These are phyloP conservation scores for Cryptocephalus primarius DNA, from an alignment of 2,888 invertebrate species.

Conservation along the genomic window DNA sequence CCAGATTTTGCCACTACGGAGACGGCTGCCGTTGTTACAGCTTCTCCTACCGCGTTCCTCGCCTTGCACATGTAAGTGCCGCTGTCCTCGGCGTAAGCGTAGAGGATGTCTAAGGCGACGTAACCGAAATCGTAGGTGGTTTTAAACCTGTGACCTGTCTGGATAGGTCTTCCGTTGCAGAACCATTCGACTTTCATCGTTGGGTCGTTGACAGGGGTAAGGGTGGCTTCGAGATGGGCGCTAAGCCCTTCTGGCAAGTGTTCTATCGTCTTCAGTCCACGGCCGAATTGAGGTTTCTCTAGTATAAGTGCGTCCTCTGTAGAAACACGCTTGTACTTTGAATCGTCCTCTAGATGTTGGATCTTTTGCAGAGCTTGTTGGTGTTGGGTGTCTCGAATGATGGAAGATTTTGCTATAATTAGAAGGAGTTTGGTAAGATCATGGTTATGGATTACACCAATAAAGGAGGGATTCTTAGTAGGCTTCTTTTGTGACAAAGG, in stretches of 20 bases:
- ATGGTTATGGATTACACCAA: too few relatives aligned
- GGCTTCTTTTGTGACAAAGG: too few relatives aligned
- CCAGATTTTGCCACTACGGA: conserved; percentile 78
- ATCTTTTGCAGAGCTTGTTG: conserved; percentile 88
- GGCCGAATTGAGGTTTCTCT: conserved; percentile 83
- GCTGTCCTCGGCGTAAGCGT: conserved; percentile 93
- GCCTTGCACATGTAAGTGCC: conserved; percentile 97
- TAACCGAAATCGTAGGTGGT: conserved; percentile 96
- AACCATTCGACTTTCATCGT: conserved; percentile 99
- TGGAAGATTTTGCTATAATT: conserved; percentile 62
- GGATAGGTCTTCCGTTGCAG: conserved; percentile 87
- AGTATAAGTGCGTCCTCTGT: conserved; percentile 65
- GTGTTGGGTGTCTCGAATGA: conserved; percentile 84
- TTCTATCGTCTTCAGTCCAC: conserved; percentile 74
- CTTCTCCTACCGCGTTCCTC: conserved; percentile 89
- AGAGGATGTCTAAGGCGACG: conserved; percentile 90
- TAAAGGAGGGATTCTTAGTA: too few relatives aligned
- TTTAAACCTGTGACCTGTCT: conserved; percentile 89
- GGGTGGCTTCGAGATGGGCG: conserved; percentile 86
- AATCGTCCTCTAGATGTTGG: conserved; percentile 79
- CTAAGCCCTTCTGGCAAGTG: conserved; percentile 77
- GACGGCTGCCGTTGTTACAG: conserved; percentile 84
- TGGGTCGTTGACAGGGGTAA: conserved; percentile 95
- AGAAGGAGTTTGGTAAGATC: too few relatives aligned
- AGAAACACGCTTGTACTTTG: conserved; percentile 59